Conservation (phyloP, 2,888 invertebrate genomes). For the Euphydryas editha region DNA sequence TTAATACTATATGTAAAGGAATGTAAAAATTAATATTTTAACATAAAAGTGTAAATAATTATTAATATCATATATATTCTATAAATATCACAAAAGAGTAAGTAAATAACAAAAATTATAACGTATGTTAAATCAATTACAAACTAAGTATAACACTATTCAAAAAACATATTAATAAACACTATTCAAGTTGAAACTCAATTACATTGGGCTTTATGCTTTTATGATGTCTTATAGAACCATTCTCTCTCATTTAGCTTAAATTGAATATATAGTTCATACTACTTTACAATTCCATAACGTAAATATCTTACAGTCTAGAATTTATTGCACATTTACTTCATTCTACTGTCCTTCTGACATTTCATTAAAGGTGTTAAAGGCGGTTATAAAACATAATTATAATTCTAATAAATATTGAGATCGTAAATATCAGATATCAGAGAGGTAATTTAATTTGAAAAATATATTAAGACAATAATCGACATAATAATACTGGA, state of each 20-base stretch:
- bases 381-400: background rate
- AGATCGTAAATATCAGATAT: background rate
- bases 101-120: background rate
- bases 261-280: slow-evolving; percentile 1
- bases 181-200: slow-evolving; percentile 8
- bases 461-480: no score
- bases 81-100: slow-evolving; percentile 11
- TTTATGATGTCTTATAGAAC: background rate
- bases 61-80: slow-evolving; percentile 1
- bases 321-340: slow-evolving; percentile 1
- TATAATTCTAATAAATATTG: background rate
- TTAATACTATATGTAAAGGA: background rate
- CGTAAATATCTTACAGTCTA: background rate
- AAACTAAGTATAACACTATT: background rate
- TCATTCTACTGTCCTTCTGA: no score
- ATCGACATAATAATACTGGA: background rate
- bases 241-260: background rate
- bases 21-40: slow-evolving; percentile 16
- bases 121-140: background rate
- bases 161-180: no score
- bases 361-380: background rate
- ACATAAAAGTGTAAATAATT: slow-evolving; percentile 14
- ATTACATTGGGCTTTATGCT: background rate
- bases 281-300: slow-evolving; percentile 7
- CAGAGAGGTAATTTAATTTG: no score